Conservation (phyloP, 2,113 vertebrate species). For the Martes martes region DNA sequence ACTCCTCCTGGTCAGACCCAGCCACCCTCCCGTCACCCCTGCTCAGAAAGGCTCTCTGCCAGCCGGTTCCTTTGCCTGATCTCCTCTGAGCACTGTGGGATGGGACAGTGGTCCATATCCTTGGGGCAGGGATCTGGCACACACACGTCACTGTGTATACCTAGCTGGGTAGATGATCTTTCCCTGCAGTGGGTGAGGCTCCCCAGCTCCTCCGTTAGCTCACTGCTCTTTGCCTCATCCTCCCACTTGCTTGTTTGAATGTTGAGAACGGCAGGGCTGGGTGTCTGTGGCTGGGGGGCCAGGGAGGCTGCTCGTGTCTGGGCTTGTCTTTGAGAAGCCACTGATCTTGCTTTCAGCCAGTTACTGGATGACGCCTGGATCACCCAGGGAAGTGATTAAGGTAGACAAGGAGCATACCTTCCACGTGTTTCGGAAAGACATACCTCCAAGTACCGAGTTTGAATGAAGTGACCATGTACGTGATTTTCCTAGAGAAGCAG, state of each 20-base stretch:
- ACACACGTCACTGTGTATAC: neutral
- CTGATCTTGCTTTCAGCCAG: neutral
- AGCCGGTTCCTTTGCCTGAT: neutral
- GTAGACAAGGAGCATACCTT: neutral
- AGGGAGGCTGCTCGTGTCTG: neutral
- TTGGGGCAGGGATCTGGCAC: neutral
- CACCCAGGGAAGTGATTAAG: neutral
- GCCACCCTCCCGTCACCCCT: neutral
- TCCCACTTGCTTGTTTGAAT: neutral
- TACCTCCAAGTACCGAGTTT: neutral
- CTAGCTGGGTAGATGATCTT: neutral
- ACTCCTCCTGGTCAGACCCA: neutral
- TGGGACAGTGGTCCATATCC: rapidly evolving
- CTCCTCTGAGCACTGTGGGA: neutral
- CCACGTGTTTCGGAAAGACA: neutral
- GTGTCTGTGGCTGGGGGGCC: neutral
- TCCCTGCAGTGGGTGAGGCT: neutral
- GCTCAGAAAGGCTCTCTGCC: neutral
- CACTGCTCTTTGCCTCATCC: neutral
- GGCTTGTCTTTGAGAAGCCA: neutral
- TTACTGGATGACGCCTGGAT: neutral
- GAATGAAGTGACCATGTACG: neutral
- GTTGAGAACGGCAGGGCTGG: neutral
- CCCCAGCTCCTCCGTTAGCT: neutral
- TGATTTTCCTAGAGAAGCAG: neutral